A percentile compares a stretch with the other conserved stretches of the same genome.
These are phyloP conservation scores for Trachelus tabidus DNA, from an alignment of 2,888 invertebrate species.

Conservation along the genomic window DNA sequence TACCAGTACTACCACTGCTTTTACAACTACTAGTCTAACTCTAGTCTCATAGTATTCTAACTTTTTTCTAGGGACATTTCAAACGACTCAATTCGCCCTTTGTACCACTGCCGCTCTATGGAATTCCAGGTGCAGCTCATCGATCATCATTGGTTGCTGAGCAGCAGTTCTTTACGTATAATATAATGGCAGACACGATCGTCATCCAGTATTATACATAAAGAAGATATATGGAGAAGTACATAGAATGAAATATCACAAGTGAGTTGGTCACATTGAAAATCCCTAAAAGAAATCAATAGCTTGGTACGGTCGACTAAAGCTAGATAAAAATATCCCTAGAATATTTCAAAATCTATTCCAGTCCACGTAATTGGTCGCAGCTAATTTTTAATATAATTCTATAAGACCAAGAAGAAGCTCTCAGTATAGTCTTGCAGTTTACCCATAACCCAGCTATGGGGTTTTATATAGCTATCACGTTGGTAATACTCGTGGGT, in stretches of 20 bases:
- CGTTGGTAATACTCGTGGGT: no score
- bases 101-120: not conserved
- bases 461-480: no score
- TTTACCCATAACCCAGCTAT: no score
- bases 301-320: not conserved
- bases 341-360: not conserved
- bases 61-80: not conserved
- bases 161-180: not conserved
- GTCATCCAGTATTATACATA: not conserved
- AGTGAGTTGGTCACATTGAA: not conserved
- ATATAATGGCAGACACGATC: not conserved
- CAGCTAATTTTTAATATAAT: no score
- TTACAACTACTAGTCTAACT: not conserved
- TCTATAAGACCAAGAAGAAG: no score
- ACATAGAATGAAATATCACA: not conserved
- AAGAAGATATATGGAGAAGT: not conserved
- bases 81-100: not conserved
- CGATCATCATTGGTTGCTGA: not conserved
- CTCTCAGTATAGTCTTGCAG: no score
- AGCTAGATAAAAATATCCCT: not conserved
- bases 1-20: not conserved
- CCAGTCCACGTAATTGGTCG: no score
- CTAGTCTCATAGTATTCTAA: not conserved
- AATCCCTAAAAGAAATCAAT: not conserved
- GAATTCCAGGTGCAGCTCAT: not conserved